Conservation (phyloP, 1,140 invertebrate genomes). For the Cydia amplana region DNA sequence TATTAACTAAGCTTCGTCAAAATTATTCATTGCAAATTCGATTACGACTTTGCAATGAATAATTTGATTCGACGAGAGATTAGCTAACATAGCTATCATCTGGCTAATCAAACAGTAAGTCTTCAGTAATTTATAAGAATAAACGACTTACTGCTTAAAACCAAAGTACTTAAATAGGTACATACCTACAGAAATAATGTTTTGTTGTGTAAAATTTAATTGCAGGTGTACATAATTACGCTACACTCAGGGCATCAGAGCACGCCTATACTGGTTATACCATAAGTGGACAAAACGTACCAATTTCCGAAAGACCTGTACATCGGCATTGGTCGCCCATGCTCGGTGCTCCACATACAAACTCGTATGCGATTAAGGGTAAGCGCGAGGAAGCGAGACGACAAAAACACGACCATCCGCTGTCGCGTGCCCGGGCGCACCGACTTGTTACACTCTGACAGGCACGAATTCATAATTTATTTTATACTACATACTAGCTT, state of each 20-base stretch:
- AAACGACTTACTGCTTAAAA: too few relatives aligned
- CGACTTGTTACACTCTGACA: neutral
- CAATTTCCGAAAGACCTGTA: constrained; percentile 8
- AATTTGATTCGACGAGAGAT: too few relatives aligned
- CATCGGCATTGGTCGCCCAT: neutral
- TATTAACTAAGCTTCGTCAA: neutral
- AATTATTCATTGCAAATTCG: too few relatives aligned
- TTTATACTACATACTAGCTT: too few relatives aligned
- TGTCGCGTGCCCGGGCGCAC: neutral
- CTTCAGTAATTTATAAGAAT: too few relatives aligned
- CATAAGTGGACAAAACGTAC: constrained; percentile 1
- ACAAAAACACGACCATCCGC: constrained; percentile 17
- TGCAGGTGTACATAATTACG: too few relatives aligned
- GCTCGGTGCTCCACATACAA: constrained; percentile 18
- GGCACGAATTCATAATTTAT: neutral
- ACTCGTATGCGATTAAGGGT: constrained; percentile 26
- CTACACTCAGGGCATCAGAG: neutral
- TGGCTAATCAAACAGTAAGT: too few relatives aligned
- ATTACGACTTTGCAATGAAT: too few relatives aligned
- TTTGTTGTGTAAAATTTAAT: too few relatives aligned
- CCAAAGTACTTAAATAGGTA: too few relatives aligned
- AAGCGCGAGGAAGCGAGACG: constrained; percentile 23
- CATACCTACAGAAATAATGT: too few relatives aligned
- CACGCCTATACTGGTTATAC: neutral
- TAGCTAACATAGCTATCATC: too few relatives aligned